Evolutionary conservation across 2,113 vertebrate genomes (phyloP).

Genomic region (Triplophysa siluroides): DNA sequence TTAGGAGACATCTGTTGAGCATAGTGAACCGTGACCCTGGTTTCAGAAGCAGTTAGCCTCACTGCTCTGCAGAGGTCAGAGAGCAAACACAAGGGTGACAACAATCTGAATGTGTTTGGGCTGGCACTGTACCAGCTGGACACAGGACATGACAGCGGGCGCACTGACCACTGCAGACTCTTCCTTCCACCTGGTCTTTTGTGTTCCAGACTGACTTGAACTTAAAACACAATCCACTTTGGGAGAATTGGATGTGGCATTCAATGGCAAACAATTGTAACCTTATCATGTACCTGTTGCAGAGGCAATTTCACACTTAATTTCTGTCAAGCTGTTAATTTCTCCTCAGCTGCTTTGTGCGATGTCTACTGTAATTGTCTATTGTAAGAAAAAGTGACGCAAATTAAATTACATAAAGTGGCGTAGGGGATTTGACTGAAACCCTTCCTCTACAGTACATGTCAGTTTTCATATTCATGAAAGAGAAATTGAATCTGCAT

Average conservation of each 20-base stretch:
- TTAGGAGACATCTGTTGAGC: slow-evolving; percentile 31
- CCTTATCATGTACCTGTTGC: slow-evolving; percentile 48
- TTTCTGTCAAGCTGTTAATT: slow-evolving; percentile 51
- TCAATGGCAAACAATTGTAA: slow-evolving; percentile 43
- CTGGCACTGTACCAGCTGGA: slow-evolving; percentile 38
- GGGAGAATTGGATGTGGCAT: slow-evolving; percentile 3
- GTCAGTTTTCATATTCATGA: slow-evolving; percentile 9
- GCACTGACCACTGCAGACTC: slow-evolving; percentile 10
- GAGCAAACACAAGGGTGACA: slow-evolving; percentile 34
- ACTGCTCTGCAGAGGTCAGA: slow-evolving; percentile 49
- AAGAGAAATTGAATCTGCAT: slow-evolving; percentile 14
- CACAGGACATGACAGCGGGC: slow-evolving; percentile 28
- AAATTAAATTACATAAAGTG: slow-evolving; percentile 45
- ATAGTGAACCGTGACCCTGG: slow-evolving; percentile 13
- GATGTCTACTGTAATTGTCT: slow-evolving; percentile 46
- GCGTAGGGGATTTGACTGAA: slow-evolving; percentile 40
- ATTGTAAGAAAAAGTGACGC: slow-evolving; percentile 16
- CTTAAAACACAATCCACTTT: neutral
- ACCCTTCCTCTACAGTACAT: slow-evolving; percentile 5
- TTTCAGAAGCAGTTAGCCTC: slow-evolving; percentile 41
- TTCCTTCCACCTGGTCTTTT: neutral
- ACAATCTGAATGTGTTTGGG: slow-evolving; percentile 27
- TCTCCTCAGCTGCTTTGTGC: slow-evolving; percentile 46
- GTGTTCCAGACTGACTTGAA: neutral
- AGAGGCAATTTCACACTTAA: slow-evolving; percentile 54